phyloP scores from a whole-genome alignment of 2,113 vertebrate genomes.

The Semnornis frantzii region DNA sequence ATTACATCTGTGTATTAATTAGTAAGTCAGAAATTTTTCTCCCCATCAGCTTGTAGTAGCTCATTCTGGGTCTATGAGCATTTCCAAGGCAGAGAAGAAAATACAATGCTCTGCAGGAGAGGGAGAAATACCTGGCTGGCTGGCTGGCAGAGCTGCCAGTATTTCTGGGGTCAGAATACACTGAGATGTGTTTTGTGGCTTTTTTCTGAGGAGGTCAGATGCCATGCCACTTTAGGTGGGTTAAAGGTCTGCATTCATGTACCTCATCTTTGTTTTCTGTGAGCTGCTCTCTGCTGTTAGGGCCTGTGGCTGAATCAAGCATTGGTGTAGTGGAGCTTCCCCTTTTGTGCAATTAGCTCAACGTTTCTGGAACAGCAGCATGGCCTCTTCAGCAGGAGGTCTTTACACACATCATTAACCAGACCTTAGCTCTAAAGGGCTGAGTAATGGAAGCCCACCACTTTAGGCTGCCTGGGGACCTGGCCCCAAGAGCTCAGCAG shows the following conservation, averaged over 20 bases:
- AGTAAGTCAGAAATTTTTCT: neutral
- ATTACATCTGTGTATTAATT: neutral
- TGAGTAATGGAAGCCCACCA: neutral
- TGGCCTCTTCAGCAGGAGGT: neutral
- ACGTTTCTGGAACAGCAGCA: neutral
- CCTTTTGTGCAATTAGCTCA: slow-evolving; percentile 13
- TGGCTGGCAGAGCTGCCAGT: neutral
- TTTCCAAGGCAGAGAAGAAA: neutral
- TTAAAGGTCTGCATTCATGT: neutral
- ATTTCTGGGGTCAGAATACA: neutral
- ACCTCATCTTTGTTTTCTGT: neutral
- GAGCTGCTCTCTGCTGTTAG: neutral
- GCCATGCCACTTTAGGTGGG: neutral
- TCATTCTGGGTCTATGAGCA: neutral
- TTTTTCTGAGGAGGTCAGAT: slow-evolving; percentile 14
- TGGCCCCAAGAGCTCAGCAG: neutral
- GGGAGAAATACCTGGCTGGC: neutral
- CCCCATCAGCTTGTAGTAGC: neutral
- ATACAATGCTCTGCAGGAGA: neutral
- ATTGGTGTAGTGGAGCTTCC: neutral
- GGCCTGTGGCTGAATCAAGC: slow-evolving; percentile 14
- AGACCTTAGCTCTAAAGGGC: neutral
- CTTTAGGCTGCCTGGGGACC: neutral
- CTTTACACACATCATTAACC: neutral
- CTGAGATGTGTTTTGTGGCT: neutral